Percentiles rank a stretch among this genome's conserved stretches.
Evolutionary conservation across 2,113 vertebrate species (phyloP).

Genomic region (Suncus etruscus): DNA sequence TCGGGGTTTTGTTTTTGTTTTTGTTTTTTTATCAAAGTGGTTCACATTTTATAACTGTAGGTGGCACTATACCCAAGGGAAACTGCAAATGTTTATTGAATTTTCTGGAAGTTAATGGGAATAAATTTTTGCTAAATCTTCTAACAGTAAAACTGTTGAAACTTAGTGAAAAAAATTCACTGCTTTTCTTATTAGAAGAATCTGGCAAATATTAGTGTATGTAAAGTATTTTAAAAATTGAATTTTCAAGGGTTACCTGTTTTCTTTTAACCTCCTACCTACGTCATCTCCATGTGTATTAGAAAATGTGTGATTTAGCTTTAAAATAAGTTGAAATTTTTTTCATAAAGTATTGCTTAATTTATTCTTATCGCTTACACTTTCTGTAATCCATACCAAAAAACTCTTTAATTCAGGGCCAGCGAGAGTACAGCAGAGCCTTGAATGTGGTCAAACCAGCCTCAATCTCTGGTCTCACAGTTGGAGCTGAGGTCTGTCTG

Average conservation of each 20-base stretch:
- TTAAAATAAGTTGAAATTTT: slow-evolving; percentile 42
- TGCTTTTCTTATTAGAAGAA: slow-evolving; percentile 16
- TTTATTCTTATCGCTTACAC: not conserved
- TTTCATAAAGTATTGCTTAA: slow-evolving; percentile 17
- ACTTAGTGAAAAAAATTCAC: not conserved
- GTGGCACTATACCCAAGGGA: slow-evolving; percentile 53
- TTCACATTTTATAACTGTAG: slow-evolving; percentile 47
- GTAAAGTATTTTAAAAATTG: slow-evolving; percentile 15
- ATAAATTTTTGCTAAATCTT: slow-evolving; percentile 42
- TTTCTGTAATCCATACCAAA: not conserved
- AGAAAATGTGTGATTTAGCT: not conserved
- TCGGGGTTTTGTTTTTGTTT: not conserved
- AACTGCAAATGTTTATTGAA: not conserved
- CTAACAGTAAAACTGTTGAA: not conserved
- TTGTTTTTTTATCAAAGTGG: not conserved
- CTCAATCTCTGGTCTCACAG: not conserved
- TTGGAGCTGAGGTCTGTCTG: not conserved
- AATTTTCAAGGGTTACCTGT: not conserved
- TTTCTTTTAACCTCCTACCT: not conserved
- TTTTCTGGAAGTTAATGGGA: slow-evolving; percentile 51
- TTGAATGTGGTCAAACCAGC: not conserved
- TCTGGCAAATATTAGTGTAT: not conserved
- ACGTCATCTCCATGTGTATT: not conserved
- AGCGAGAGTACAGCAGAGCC: too few relatives aligned
- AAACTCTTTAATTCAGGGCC: not conserved